A percentile compares a stretch with the other conserved stretches of the same genome.
phyloP scores from a whole-genome alignment of 2,797 vertebrate species.

The Micrastur ruficollis region DNA sequence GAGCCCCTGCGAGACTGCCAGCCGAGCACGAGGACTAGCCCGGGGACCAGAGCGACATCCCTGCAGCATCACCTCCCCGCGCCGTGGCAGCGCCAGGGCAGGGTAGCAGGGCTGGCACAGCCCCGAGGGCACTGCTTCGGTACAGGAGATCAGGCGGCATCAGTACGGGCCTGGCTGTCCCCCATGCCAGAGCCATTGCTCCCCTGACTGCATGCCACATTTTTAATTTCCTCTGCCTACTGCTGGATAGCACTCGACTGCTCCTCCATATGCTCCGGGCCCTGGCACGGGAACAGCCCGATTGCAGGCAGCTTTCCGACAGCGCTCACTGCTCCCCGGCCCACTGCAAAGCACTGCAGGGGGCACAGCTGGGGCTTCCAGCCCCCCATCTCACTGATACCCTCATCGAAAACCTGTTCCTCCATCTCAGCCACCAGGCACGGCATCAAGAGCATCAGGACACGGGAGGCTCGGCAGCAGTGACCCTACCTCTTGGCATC shows the following conservation, averaged over 20 bases:
- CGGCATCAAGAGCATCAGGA: rapidly evolving
- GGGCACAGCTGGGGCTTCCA: not conserved
- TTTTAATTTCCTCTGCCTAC: not conserved
- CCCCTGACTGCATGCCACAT: not conserved
- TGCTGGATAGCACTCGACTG: not conserved
- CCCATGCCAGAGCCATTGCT: not conserved
- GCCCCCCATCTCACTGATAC: not conserved
- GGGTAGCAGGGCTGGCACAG: not conserved
- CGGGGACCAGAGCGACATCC: rapidly evolving
- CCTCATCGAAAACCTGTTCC: not conserved
- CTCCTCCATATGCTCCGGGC: not conserved
- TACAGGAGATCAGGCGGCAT: not conserved
- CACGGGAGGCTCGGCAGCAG: not conserved
- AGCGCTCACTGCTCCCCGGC: not conserved
- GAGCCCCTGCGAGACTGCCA: not conserved
- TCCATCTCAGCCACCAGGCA: not conserved
- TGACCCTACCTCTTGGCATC: not conserved
- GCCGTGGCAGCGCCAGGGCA: not conserved
- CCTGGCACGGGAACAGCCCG: not conserved
- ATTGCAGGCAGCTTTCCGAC: not conserved
- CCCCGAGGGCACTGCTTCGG: not conserved
- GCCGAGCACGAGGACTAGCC: rapidly evolving
- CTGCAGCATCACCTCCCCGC: rapidly evolving
- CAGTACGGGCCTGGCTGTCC: not conserved
- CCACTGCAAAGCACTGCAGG: not conserved